Base-by-base conservation (phyloP, 2,888 invertebrate genomes). In the Apodemia mormo region DNA sequence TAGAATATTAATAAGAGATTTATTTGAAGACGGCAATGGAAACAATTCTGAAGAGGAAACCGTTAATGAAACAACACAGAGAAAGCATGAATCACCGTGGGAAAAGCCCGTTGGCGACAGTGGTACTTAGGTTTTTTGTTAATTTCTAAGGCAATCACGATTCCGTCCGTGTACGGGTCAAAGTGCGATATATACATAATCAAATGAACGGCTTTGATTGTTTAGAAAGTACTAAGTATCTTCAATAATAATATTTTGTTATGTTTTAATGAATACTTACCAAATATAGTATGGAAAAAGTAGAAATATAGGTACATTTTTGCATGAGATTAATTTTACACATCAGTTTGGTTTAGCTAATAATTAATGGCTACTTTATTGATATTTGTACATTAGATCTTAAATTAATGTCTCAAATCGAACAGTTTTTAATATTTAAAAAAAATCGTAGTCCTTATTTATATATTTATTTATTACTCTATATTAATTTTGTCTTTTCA, bases 41-140 rank as follows among this genome's bases (percentile, higher is more conserved):
- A 56, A 9, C 7, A 56, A 29, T 14, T 61, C 33, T 61, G 12
- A 61, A 33, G 58, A 61, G 29, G 12, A 61, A 61, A 14, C 12
- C 61, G 14, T 29, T 30, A 30, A 61, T 61, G 14, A 33, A 33
- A 33, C 61, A 61, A 61, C 30, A 5, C 12, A 33, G 58, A 58
- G 58, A 58, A 58, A 58, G 58, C 58, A 58, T 58, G 58, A 58
- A 68, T 54, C 68, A 40, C 40, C 68, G 65, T 68, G 68, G 49
- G 68, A 65, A 67, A 66, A 37, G 65, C 68, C 68, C 68, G 33
- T 68, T 68, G 68, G 68, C 68, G 68, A 68, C 68, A 65, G n/a
- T 68, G 37, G 52, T 30, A 12, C 49, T 29, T 66, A 49, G 9
- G 30, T 64, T 68, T 49, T 65, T 68, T 22, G 65, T 65, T 68